Base-by-base conservation (phyloP, 2,113 vertebrate genomes). In the Atlantisia rogersi region DNA sequence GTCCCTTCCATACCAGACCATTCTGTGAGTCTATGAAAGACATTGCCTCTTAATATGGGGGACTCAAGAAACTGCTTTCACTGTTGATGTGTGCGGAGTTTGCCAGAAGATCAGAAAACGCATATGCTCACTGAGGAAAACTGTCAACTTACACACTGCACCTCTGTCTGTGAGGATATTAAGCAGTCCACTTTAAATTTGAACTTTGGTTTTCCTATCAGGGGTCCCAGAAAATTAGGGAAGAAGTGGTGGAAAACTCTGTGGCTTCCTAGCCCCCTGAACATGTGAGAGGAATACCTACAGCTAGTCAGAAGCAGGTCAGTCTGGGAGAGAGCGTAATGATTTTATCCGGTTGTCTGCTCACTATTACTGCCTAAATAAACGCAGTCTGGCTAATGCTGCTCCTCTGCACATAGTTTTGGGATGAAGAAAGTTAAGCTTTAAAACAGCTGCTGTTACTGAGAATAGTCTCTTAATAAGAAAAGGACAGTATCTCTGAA, bases 361-460 rank as follows among this genome's bases (percentile, higher is more conserved):
- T 95, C 88, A 22, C n/a, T 75, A 32, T 91, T 60, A 18, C 29
- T 71, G 84, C 92, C 95, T 80, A 88, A 92, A 94, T 88, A 92
- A 93, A 86, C 2, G 2, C 11, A 10, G 15, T 68, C 74, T 94
- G 91, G 83, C 92, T 94, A 80, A 81, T 10, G 56, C 82, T 69
- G 80, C 81, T 93, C 91, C 48, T 85, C 95, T 85, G 86, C 86
- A 79, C 88, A 91, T 94, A 76, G 42, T 87, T 96, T 90, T 26
- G 62, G 73, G 91, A 93, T 97, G 91, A 96, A 96, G 90, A 74
- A 70, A 77, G 39, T 75, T 70, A 79, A 95, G 75, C 92, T 92
- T 88, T 86, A 86, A 94, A 96, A 91, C 86, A 88, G 91, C 86
- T 95, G 90, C 78, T 52, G 73, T 42, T 71, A n/a, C 96, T 88